A percentile compares a stretch with the other conserved stretches of the same genome.
These are phyloP conservation scores for Netelia virgata DNA, from an alignment of 2,888 invertebrate species.

Conservation along the genomic window DNA sequence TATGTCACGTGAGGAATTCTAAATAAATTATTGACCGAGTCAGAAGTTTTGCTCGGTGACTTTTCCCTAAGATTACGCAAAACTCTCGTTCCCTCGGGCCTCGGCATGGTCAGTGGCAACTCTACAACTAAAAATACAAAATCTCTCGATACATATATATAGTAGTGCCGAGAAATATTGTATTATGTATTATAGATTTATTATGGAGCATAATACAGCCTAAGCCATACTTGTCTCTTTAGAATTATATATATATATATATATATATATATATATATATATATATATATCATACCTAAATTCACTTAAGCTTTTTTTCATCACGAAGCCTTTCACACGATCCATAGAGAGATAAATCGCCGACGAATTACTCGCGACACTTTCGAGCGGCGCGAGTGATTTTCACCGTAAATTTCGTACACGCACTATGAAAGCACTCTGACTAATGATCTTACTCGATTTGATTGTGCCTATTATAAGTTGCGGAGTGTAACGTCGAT, in stretches of 20 bases:
- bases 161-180: too few relatives aligned
- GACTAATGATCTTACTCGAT: slow-evolving; percentile 57
- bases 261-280: too few relatives aligned
- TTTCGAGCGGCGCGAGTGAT: slow-evolving; percentile 35
- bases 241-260: too few relatives aligned
- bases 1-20: slow-evolving; percentile 53
- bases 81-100: slow-evolving; percentile 9
- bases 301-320: neutral
- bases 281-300: neutral
- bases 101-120: neutral
- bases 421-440: neutral
- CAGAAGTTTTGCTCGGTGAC: slow-evolving; percentile 28
- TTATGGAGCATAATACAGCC: too few relatives aligned
- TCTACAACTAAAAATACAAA: neutral
- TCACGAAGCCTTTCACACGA: slow-evolving; percentile 20
- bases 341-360: slow-evolving; percentile 47
- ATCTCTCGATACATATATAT: neutral
- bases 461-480: slow-evolving; percentile 18
- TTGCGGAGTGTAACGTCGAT: slow-evolving; percentile 1
- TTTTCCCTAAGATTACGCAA: slow-evolving; percentile 49
- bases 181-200: too few relatives aligned
- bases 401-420: slow-evolving; percentile 28
- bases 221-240: neutral
- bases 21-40: slow-evolving; percentile 50
- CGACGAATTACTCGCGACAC: slow-evolving; percentile 46